Evolutionary conservation across 2,113 vertebrate genomes (phyloP).

Genomic region (Protobothrops flavoviridis): DNA sequence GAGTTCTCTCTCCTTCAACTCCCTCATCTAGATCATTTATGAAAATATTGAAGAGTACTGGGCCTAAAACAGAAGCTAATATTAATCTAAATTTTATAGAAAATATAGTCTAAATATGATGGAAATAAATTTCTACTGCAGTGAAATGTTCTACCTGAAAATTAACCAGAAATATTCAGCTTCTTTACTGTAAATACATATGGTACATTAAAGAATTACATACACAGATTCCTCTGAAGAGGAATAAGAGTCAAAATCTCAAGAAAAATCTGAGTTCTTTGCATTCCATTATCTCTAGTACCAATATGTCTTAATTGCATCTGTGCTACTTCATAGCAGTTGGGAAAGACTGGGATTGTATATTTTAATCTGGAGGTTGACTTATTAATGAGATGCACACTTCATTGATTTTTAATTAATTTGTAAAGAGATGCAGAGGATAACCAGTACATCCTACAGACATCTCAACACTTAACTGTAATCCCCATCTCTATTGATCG

Average conservation of each 20-base stretch:
- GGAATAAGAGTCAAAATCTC: conserved; percentile 6
- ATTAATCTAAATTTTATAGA: not conserved
- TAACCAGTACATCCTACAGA: conserved; percentile 78
- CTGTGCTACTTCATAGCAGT: conserved; percentile 18
- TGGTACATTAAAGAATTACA: not conserved
- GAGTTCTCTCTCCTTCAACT: not conserved
- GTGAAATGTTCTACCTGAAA: not conserved
- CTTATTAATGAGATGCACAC: conserved; percentile 82
- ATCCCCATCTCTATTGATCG: conserved; percentile 86
- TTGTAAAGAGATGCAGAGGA: conserved; percentile 81
- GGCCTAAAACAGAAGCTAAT: not conserved
- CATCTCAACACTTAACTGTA: conserved; percentile 77
- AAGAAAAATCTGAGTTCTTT: conserved; percentile 17
- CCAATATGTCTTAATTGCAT: conserved; percentile 17
- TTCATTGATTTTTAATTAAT: conserved; percentile 96
- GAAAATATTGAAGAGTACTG: not conserved
- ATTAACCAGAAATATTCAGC: not conserved
- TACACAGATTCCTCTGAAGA: not conserved
- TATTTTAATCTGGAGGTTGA: conserved; percentile 70
- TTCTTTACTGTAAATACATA: not conserved
- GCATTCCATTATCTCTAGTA: not conserved
- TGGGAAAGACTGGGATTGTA: conserved; percentile 48
- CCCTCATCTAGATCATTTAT: not conserved
- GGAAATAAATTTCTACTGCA: not conserved
- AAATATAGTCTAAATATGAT: not conserved